phyloP scores from a whole-genome alignment of 2,888 invertebrate species.

The Cyaniris semiargus region DNA sequence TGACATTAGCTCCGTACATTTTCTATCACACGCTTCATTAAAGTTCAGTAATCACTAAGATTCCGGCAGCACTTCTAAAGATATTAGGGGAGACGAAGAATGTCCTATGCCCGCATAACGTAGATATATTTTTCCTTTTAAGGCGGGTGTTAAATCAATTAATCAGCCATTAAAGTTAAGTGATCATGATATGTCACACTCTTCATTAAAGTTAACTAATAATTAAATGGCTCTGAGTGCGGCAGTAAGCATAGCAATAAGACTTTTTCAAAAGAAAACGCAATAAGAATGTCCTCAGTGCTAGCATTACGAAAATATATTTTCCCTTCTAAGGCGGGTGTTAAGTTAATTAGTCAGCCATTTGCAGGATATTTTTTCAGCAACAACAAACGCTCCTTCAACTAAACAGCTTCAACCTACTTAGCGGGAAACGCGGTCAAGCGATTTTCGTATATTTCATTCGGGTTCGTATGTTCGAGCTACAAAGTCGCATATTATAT shows the following conservation, averaged over 20 bases:
- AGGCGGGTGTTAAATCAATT: neutral
- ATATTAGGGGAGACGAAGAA: neutral
- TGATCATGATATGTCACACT: too few species aligned
- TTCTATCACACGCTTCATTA: too few species aligned
- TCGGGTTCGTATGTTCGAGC: neutral
- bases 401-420: neutral
- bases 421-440: neutral
- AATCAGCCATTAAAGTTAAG: neutral
- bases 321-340: neutral
- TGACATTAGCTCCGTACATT: too few species aligned
- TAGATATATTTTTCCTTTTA: neutral
- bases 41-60: too few species aligned
- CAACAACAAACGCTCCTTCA: slow-evolving; percentile 1
- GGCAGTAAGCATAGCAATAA: neutral
- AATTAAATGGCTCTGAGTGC: too few species aligned
- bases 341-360: neutral
- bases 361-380: slow-evolving; percentile 16
- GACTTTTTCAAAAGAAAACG: neutral
- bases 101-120: neutral
- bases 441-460: neutral
- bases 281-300: neutral
- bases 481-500: neutral
- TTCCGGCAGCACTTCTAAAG: too few species aligned
- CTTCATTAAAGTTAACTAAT: too few species aligned
- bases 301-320: neutral